Evolutionary conservation across 2,113 vertebrate genomes (phyloP).

Genomic region (Sceloporus tristichus): DNA sequence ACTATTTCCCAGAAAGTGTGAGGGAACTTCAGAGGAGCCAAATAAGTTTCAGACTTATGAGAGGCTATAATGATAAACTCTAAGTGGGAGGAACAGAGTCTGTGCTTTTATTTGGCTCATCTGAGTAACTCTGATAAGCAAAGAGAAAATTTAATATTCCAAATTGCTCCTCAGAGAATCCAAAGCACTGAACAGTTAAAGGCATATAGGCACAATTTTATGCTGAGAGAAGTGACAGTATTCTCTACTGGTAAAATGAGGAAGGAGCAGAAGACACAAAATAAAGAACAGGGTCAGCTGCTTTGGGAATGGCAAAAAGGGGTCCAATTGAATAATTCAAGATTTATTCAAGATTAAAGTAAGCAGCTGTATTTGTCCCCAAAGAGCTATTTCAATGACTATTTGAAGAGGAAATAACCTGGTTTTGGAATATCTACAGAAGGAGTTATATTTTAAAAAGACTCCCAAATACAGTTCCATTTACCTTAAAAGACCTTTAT

Average conservation of each 20-base stretch:
- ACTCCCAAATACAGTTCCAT: background rate
- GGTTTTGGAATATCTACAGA: background rate
- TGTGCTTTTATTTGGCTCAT: background rate
- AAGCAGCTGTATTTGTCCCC: background rate
- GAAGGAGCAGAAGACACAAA: background rate
- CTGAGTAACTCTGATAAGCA: background rate
- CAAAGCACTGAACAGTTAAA: background rate
- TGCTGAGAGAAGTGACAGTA: background rate
- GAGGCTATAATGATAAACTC: background rate
- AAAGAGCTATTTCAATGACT: background rate
- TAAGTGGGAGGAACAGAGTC: background rate
- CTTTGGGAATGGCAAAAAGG: conserved; percentile 4
- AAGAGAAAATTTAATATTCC: background rate
- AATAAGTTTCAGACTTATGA: background rate
- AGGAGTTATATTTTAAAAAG: background rate
- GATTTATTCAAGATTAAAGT: background rate
- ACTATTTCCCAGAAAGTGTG: background rate
- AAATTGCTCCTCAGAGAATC: background rate
- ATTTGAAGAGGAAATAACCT: background rate
- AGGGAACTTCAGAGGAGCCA: background rate
- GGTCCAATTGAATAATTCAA: conserved; percentile 22
- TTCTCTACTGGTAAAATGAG: background rate
- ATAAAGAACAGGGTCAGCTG: background rate
- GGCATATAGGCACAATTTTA: background rate
- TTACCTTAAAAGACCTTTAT: background rate